Evolutionary conservation across 2,888 invertebrate genomes (phyloP).

Genomic region (Cartodere bifasciata): DNA sequence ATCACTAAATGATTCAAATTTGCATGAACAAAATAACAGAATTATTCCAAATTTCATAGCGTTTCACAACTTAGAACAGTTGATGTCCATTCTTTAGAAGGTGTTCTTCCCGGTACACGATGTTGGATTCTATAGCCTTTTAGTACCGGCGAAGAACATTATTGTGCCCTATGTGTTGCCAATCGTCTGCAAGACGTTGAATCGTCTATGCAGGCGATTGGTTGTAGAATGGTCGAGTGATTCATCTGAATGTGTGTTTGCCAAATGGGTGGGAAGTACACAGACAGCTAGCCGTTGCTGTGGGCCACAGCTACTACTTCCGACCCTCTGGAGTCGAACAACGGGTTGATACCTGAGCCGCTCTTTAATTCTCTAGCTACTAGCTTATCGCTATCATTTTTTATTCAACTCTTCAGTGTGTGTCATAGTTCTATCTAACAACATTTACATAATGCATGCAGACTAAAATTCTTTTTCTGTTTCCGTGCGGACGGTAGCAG

Average conservation of each 20-base stretch:
- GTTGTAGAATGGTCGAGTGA: conserved; percentile 15
- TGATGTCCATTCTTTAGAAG: not conserved
- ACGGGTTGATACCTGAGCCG: conserved; percentile 30
- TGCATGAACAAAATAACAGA: no score
- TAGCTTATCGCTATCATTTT: conserved; percentile 10
- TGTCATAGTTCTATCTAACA: not conserved
- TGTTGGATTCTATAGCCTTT: no score
- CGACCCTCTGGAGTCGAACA: conserved; percentile 36
- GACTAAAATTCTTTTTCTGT: conserved; percentile 20
- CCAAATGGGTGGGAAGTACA: conserved; percentile 34
- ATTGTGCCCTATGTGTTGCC: no score
- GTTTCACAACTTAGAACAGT: no score
- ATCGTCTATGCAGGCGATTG: no score
- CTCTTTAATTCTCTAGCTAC: conserved; percentile 13
- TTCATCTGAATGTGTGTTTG: conserved; percentile 17
- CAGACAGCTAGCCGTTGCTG: conserved; percentile 57
- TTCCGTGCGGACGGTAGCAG: conserved; percentile 29
- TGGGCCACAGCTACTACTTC: conserved; percentile 42
- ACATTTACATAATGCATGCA: conserved; percentile 15
- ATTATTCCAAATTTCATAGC: no score
- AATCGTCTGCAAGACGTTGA: no score
- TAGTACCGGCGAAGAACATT: no score
- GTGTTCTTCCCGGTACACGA: no score
- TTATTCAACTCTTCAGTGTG: not conserved
- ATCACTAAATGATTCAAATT: no score